Conservation (phyloP, 2,888 invertebrate genomes). For the Cephus spinipes region DNA sequence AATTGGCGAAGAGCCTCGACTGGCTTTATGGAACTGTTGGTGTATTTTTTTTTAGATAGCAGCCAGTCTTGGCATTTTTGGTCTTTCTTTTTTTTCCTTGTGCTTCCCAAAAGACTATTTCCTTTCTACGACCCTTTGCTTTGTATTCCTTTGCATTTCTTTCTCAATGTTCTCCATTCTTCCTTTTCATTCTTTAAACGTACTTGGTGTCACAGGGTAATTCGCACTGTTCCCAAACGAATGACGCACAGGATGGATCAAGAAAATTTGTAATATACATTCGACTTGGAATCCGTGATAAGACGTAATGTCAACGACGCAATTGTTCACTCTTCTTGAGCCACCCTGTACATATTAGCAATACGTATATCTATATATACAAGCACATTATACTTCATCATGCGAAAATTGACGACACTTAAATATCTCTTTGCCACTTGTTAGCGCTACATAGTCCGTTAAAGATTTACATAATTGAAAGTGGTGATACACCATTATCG, state of each 20-base stretch:
- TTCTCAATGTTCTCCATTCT: not conserved
- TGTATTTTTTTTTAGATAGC: not conserved
- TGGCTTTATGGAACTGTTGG: not conserved
- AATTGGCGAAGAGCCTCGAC: not conserved
- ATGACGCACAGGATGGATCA: not conserved
- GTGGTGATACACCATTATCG: not conserved
- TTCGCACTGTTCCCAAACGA: constrained; percentile 16
- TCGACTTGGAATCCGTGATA: not conserved
- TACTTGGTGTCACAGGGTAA: constrained; percentile 22
- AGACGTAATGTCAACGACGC: not conserved
- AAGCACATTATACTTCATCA: not conserved
- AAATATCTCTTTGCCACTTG: not conserved
- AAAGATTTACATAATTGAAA: not conserved
- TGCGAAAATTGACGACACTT: constrained; percentile 11
- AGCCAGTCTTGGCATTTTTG: not conserved
- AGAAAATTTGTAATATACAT: not conserved
- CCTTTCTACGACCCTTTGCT: not conserved
- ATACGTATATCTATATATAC: not conserved
- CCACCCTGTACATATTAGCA: not conserved
- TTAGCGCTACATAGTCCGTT: not conserved
- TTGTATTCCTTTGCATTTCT: not conserved
- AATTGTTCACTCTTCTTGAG: not conserved
- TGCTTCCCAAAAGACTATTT: not conserved
- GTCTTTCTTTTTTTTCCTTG: not conserved
- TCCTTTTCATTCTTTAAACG: constrained; percentile 9